These are phyloP conservation scores for Eulithis testata DNA, from an alignment of 2,888 invertebrate species.

Conservation along the genomic window DNA sequence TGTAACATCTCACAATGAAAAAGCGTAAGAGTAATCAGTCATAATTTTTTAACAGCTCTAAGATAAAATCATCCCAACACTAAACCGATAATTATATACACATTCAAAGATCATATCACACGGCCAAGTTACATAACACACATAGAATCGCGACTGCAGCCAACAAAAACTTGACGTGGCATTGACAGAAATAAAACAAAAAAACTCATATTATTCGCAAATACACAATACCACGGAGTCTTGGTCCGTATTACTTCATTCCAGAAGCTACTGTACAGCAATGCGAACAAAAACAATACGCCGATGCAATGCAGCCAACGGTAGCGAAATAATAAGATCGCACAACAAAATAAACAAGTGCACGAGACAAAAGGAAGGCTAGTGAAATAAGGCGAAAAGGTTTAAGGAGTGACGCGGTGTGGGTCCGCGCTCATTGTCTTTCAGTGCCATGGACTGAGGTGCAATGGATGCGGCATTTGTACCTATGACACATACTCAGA, in stretches of 20 bases:
- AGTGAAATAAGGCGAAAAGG: slow-evolving; percentile 82
- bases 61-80: slow-evolving; percentile 28
- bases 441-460: slow-evolving; percentile 32
- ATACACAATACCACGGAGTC: slow-evolving; percentile 79
- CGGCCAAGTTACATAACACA: slow-evolving; percentile 64
- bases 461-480: slow-evolving; percentile 57
- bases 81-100: slow-evolving; percentile 53
- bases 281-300: slow-evolving; percentile 77
- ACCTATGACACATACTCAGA: no score
- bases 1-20: not conserved
- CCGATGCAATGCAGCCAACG: slow-evolving; percentile 77
- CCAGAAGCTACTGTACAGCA: slow-evolving; percentile 65
- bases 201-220: slow-evolving; percentile 56
- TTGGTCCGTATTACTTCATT: slow-evolving; percentile 80
- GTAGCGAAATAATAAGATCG: slow-evolving; percentile 85
- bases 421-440: slow-evolving; percentile 78
- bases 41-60: slow-evolving; percentile 2
- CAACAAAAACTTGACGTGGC: slow-evolving; percentile 67
- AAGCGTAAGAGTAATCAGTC: not conserved
- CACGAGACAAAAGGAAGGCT: slow-evolving; percentile 81
- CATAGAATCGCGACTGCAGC: slow-evolving; percentile 56
- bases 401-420: slow-evolving; percentile 81
- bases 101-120: slow-evolving; percentile 59
- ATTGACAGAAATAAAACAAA: slow-evolving; percentile 65
- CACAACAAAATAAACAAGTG: slow-evolving; percentile 83